Conservation (phyloP, 1,140 invertebrate genomes). For the Acromyrmex heyeri region DNA sequence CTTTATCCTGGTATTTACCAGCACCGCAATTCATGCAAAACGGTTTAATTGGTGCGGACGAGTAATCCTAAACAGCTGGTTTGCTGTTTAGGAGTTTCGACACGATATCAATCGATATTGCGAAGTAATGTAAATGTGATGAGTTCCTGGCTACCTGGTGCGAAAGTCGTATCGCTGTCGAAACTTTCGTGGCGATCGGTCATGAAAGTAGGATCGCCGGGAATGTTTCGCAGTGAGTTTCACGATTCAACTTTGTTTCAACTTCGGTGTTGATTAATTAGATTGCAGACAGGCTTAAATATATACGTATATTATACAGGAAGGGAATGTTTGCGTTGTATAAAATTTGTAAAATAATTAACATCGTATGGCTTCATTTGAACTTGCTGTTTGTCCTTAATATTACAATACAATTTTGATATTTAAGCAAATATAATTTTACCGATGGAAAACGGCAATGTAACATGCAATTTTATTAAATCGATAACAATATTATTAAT, state of each 20-base stretch:
- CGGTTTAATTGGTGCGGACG: slow-evolving; percentile 16
- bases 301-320: no score
- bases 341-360: slow-evolving; percentile 26
- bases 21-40: not conserved
- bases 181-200: slow-evolving; percentile 58
- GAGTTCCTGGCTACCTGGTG: slow-evolving; percentile 20
- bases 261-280: slow-evolving; percentile 59
- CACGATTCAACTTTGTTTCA: slow-evolving; percentile 48
- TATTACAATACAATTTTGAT: not conserved
- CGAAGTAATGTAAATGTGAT: slow-evolving; percentile 56
- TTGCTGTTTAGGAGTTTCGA: slow-evolving; percentile 48
- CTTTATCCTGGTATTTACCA: slow-evolving; percentile 10
- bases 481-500: slow-evolving; percentile 15
- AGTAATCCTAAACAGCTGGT: slow-evolving; percentile 56
- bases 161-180: slow-evolving; percentile 58
- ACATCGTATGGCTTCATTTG: not conserved
- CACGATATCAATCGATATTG: slow-evolving; percentile 40
- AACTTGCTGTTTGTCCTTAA: not conserved
- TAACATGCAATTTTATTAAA: not conserved
- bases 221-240: slow-evolving; percentile 31
- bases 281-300: slow-evolving; percentile 26
- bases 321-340: not conserved
- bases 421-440: slow-evolving; percentile 9
- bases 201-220: slow-evolving; percentile 45
- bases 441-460: not conserved